phyloP scores from a whole-genome alignment of 1,140 invertebrate species.

The Drosophila athabasca region DNA sequence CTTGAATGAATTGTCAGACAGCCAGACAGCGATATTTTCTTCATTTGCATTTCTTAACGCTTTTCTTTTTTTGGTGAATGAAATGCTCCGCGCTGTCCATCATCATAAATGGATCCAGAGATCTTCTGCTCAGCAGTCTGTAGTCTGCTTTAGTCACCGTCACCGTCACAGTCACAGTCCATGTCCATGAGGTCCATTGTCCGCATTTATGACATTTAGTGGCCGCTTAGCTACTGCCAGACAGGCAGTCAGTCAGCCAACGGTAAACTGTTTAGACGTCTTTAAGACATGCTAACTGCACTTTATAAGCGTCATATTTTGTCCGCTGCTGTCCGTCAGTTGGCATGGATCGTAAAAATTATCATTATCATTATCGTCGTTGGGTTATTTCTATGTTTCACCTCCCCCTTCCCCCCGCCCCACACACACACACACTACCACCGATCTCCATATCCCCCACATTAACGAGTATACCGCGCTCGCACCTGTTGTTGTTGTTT shows the following conservation, averaged over 20 bases:
- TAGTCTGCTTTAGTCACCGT: no score
- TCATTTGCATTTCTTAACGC: neutral
- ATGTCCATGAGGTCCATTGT: constrained; percentile 27
- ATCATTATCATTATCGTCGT: constrained; percentile 72
- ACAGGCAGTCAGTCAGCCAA: constrained; percentile 13
- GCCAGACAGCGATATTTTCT: neutral
- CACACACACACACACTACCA: neutral
- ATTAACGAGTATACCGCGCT: neutral
- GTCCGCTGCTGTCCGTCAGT: constrained; percentile 38
- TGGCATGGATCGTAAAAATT: constrained; percentile 71
- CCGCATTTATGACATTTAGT: constrained; percentile 75
- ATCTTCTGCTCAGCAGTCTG: constrained; percentile 6
- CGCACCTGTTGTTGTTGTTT: neutral
- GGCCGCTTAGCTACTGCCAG: constrained; percentile 39
- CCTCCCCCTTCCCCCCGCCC: neutral
- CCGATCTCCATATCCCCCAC: constrained; percentile 1
- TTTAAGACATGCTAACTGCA: constrained; percentile 77
- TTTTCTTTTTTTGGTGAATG: constrained; percentile 53
- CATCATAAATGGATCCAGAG: neutral
- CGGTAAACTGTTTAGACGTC: constrained; percentile 69
- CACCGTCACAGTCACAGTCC: neutral
- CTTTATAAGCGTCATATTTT: constrained; percentile 72
- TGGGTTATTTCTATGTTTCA: constrained; percentile 14
- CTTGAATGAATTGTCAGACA: constrained; percentile 29
- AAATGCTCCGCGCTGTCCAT: constrained; percentile 28